Evolutionary conservation across 1,140 invertebrate species (phyloP).

Genomic region (Orussus abietinus): DNA sequence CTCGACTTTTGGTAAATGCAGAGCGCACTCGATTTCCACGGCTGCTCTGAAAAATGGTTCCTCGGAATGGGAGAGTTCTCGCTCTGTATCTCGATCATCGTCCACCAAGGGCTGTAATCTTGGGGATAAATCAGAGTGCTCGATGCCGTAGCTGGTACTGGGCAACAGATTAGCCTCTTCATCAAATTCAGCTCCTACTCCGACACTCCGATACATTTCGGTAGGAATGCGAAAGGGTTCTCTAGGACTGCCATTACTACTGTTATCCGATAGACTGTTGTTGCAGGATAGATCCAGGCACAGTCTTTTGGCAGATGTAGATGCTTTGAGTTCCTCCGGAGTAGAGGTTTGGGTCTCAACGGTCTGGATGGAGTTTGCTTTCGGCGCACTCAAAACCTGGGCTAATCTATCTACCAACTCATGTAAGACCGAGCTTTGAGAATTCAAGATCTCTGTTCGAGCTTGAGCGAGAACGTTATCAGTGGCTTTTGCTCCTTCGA

Average conservation of each 20-base stretch:
- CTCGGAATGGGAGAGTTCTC: neutral
- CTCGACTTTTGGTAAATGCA: constrained; percentile 55
- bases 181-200: constrained; percentile 44
- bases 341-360: neutral
- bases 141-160: constrained; percentile 13
- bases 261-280: constrained; percentile 32
- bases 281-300: constrained; percentile 24
- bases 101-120: constrained; percentile 1
- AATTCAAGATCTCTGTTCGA: constrained; percentile 10
- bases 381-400: constrained; percentile 20
- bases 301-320: too few species aligned
- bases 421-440: constrained; percentile 18
- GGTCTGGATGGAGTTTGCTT: constrained; percentile 1
- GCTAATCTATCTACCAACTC: constrained; percentile 23
- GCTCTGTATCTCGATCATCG: constrained; percentile 1
- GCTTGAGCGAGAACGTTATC: neutral
- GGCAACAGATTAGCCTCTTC: constrained; percentile 25
- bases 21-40: constrained; percentile 57
- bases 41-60: constrained; percentile 43
- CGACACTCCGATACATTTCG: constrained; percentile 45
- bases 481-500: constrained; percentile 23
- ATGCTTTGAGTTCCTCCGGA: too few species aligned
- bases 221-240: constrained; percentile 37
- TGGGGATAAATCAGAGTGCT: constrained; percentile 4
- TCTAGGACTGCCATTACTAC: constrained; percentile 31